phyloP scores from a whole-genome alignment of 2,888 invertebrate genomes.

The Bruchidius siliquastri region DNA sequence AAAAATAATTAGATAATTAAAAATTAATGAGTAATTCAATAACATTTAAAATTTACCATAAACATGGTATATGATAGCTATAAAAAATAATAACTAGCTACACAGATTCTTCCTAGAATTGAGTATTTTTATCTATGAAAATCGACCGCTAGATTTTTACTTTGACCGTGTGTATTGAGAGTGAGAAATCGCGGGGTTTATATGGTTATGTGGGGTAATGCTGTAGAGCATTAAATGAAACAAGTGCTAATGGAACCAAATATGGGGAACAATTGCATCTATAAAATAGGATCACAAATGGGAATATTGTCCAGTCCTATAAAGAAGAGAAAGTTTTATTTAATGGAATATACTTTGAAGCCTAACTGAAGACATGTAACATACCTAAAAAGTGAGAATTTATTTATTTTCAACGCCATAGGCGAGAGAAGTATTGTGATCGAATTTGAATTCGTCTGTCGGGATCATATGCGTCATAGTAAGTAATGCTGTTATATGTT shows the following conservation, averaged over 20 bases:
- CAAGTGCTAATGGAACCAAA: not conserved
- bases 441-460: too few species aligned
- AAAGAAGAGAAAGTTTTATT: not conserved
- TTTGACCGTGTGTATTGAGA: not conserved
- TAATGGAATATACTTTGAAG: too few species aligned
- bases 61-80: not conserved
- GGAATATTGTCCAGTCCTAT: not conserved
- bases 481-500: too few species aligned
- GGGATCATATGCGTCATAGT: too few species aligned
- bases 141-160: not conserved
- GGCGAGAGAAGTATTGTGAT: too few species aligned
- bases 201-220: not conserved
- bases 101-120: not conserved
- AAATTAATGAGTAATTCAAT: not conserved
- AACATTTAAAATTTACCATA: not conserved
- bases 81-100: not conserved
- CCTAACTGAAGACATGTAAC: too few species aligned
- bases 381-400: too few species aligned
- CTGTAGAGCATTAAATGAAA: not conserved
- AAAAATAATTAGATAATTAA: not conserved
- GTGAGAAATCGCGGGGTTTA: not conserved
- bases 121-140: not conserved
- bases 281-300: not conserved
- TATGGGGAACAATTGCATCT: not conserved
- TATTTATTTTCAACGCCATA: too few species aligned